A percentile compares a stretch with the other conserved stretches of the same genome.
Evolutionary conservation across 2,888 invertebrate genomes (phyloP).

Genomic region (Orthonychiurus folsomi): DNA sequence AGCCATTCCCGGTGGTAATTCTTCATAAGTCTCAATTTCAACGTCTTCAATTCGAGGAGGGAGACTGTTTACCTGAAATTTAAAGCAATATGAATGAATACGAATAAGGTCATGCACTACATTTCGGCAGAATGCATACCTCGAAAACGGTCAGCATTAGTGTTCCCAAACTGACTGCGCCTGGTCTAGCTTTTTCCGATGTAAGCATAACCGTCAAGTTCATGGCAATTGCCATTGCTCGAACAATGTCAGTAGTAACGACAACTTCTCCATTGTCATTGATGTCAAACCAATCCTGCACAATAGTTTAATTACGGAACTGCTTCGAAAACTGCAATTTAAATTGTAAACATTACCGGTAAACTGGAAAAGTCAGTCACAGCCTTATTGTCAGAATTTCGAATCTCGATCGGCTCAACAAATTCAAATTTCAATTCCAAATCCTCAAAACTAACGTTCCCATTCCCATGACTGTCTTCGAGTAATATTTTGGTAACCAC

Average conservation of each 20-base stretch:
- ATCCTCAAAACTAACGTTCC: constrained; percentile 17
- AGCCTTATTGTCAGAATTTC: constrained; percentile 34
- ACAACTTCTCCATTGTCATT: constrained; percentile 51
- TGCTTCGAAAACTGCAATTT: background rate
- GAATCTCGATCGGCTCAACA: constrained; percentile 31
- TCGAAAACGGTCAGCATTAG: constrained; percentile 55
- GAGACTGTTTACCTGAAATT: constrained; percentile 48
- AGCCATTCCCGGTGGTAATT: constrained; percentile 68
- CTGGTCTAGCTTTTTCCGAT: constrained; percentile 60
- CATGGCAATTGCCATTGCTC: constrained; percentile 63
- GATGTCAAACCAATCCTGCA: constrained; percentile 34
- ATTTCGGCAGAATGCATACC: too few species aligned
- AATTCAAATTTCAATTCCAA: constrained; percentile 28
- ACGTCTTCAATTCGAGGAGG: constrained; percentile 56
- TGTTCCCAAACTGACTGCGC: constrained; percentile 47
- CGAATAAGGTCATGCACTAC: background rate
- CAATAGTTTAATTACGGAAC: background rate
- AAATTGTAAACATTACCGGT: too few species aligned
- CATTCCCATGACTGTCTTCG: constrained; percentile 8
- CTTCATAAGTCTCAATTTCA: constrained; percentile 63
- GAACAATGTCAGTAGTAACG: constrained; percentile 55
- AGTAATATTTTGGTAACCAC: constrained; percentile 55
- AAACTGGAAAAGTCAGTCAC: constrained; percentile 16
- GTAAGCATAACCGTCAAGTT: constrained; percentile 69
- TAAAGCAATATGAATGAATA: background rate